Evolutionary conservation across 2,113 vertebrate genomes (phyloP).

Genomic region (Myiagra hebetior): DNA sequence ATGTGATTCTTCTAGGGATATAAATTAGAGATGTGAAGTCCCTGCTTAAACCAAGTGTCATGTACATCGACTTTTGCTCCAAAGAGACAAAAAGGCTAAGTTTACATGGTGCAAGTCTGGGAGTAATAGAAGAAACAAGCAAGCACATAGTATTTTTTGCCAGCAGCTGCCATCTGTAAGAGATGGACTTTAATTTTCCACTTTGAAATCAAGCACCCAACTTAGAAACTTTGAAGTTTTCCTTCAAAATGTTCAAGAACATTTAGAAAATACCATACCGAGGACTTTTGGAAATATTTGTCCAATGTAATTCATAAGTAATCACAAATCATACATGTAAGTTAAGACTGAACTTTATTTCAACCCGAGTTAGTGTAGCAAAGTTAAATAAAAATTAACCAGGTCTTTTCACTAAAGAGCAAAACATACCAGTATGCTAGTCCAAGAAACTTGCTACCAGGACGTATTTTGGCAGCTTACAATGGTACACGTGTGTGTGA

Average conservation of each 20-base stretch:
- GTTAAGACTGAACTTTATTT: constrained; percentile 29
- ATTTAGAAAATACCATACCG: not conserved
- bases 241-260: not conserved
- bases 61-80: not conserved
- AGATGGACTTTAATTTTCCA: not conserved
- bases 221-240: not conserved
- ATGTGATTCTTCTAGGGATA: not conserved
- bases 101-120: not conserved
- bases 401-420: not conserved
- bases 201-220: not conserved
- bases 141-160: not conserved
- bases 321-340: not conserved
- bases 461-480: not conserved
- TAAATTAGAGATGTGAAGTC: not conserved
- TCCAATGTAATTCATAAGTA: not conserved
- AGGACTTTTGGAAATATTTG: not conserved
- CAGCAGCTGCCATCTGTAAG: not conserved
- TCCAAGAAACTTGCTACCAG: not conserved
- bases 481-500: not conserved
- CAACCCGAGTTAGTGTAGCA: not conserved
- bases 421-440: not conserved
- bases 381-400: constrained; percentile 46
- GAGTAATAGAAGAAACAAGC: not conserved
- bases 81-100: fast-evolving
- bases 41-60: not conserved